Evolutionary conservation across 2,888 invertebrate genomes (phyloP).

Genomic region (Oscheius sp.): DNA sequence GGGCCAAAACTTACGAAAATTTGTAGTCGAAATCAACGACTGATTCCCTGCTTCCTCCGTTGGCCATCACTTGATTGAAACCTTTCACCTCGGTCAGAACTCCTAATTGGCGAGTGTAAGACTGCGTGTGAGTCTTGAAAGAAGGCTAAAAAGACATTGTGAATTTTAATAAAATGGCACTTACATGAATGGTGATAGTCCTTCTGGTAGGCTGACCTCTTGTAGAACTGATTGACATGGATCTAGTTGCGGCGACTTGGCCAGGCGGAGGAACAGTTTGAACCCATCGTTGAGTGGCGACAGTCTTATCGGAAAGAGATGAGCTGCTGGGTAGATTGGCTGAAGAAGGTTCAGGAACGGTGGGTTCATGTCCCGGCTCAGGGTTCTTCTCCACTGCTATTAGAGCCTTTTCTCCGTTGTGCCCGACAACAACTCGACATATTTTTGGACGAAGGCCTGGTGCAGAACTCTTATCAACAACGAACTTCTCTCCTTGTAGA

Average conservation of each 20-base stretch:
- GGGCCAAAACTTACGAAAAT: slow-evolving; percentile 11
- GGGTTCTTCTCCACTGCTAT: slow-evolving; percentile 2
- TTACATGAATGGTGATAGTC: not conserved
- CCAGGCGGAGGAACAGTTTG: not conserved
- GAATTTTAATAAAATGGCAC: not conserved
- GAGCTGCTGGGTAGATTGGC: slow-evolving; percentile 15
- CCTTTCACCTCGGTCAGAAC: slow-evolving; percentile 36
- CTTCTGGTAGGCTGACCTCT: not conserved
- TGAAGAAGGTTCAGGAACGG: slow-evolving; percentile 16
- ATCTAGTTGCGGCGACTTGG: not conserved
- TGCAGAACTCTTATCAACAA: not conserved
- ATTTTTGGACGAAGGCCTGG: not conserved
- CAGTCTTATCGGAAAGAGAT: not conserved
- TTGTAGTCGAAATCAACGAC: slow-evolving; percentile 30
- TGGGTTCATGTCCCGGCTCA: not conserved
- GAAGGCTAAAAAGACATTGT: slow-evolving; percentile 28
- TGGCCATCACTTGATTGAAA: slow-evolving; percentile 43
- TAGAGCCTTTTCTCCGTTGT: slow-evolving; percentile 20
- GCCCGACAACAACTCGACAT: slow-evolving; percentile 2
- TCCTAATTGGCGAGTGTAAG: slow-evolving; percentile 24
- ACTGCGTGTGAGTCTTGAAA: slow-evolving; percentile 37
- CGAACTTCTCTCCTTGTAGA: slow-evolving; percentile 7
- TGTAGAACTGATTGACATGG: too few species aligned
- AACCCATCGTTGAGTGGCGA: not conserved
- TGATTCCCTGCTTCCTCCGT: slow-evolving; percentile 25